A percentile compares a stretch with the other conserved stretches of the same genome.
These are phyloP conservation scores for Oscheius sp. DNA, from an alignment of 2,888 invertebrate species.

Conservation along the genomic window DNA sequence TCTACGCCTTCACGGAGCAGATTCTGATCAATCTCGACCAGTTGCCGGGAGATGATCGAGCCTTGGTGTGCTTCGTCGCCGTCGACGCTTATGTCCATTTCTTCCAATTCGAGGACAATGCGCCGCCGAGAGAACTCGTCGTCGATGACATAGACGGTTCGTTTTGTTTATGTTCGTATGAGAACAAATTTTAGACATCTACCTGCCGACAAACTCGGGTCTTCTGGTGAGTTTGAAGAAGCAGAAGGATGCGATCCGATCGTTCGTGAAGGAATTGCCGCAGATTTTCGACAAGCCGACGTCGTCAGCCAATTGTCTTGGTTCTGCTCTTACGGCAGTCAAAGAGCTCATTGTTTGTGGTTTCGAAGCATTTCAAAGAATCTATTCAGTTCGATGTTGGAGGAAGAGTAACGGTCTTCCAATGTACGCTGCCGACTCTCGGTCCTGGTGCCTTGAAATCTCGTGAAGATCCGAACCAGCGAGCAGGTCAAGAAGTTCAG, in stretches of 20 bases:
- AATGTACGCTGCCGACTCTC: constrained; percentile 82
- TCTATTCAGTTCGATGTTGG: constrained; percentile 84
- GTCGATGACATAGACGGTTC: constrained; percentile 90
- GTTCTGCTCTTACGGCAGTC: constrained; percentile 91
- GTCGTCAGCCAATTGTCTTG: constrained; percentile 85
- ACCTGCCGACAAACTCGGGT: constrained; percentile 92
- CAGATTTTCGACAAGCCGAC: constrained; percentile 79
- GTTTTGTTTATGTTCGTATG: background rate
- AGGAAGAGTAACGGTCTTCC: constrained; percentile 93
- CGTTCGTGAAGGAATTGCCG: constrained; percentile 77
- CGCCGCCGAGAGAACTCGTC: constrained; percentile 77
- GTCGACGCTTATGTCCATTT: constrained; percentile 92
- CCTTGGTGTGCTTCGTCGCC: constrained; percentile 84
- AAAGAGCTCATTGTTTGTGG: constrained; percentile 86
- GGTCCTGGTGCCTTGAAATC: constrained; percentile 88
- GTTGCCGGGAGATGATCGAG: constrained; percentile 92
- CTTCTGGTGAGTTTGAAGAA: constrained; percentile 91
- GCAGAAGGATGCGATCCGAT: constrained; percentile 79
- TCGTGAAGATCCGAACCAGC: constrained; percentile 88
- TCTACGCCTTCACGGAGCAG: constrained; percentile 85
- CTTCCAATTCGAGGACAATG: constrained; percentile 78
- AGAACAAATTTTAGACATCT: constrained; percentile 81
- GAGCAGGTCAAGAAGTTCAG: constrained; percentile 80
- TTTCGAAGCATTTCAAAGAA: background rate
- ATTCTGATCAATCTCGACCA: constrained; percentile 85